These are phyloP conservation scores for Hyles euphorbiae DNA, from an alignment of 1,140 invertebrate genomes.

Conservation along the genomic window DNA sequence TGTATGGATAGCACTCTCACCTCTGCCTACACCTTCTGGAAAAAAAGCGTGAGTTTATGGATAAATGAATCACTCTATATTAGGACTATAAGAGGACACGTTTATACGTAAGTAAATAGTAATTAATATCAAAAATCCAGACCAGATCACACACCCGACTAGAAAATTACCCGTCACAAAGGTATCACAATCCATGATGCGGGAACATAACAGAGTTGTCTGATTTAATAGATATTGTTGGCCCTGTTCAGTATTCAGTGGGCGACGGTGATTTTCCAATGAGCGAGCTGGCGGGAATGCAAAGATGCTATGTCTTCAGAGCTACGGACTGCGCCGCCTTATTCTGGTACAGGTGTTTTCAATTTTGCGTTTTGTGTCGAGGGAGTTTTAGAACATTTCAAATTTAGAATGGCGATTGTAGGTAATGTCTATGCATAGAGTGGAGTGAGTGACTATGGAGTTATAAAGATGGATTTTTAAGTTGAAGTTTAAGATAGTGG, in stretches of 20 bases:
- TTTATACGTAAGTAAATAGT: too few species aligned
- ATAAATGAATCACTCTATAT: too few species aligned
- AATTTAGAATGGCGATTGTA: too few species aligned
- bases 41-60: too few species aligned
- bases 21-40: too few species aligned
- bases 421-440: too few species aligned
- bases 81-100: too few species aligned
- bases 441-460: too few species aligned
- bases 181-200: slow-evolving; percentile 2
- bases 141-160: not conserved
- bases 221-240: slow-evolving; percentile 20
- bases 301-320: slow-evolving; percentile 56
- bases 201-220: slow-evolving; percentile 6
- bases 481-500: too few species aligned
- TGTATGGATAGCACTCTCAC: too few species aligned
- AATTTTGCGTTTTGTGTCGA: not conserved
- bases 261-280: slow-evolving; percentile 68
- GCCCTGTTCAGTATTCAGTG: slow-evolving; percentile 51
- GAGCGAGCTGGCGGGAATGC: slow-evolving; percentile 53
- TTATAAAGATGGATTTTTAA: too few species aligned
- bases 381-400: not conserved
- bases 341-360: slow-evolving; percentile 35
- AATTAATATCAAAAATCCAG: too few species aligned
- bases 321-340: slow-evolving; percentile 19
- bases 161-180: slow-evolving; percentile 6